These are phyloP conservation scores for Haplochromis burtoni DNA, from an alignment of 2,113 vertebrate genomes.

Conservation along the genomic window DNA sequence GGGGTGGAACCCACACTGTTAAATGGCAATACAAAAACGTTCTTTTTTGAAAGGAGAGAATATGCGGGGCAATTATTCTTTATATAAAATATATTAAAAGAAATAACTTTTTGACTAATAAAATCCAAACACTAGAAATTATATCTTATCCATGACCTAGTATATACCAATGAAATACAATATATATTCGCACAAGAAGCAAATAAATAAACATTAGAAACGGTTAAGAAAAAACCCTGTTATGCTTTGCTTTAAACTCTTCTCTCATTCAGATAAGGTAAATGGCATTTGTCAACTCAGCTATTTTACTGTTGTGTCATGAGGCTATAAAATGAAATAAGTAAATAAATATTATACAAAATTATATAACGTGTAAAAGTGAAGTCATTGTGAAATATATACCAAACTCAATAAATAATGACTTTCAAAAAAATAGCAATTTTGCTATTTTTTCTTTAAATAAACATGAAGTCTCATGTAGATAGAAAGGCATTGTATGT, in stretches of 20 bases:
- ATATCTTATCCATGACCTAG: not conserved
- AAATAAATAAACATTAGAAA: not conserved
- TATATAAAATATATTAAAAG: not conserved
- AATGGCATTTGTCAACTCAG: not conserved
- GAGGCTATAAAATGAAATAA: not conserved
- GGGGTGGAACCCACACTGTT: not conserved
- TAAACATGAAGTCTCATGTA: not conserved
- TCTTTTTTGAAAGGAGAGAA: not conserved
- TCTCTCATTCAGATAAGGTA: not conserved
- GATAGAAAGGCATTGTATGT: not conserved
- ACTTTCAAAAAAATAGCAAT: not conserved
- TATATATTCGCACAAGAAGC: accelerated
- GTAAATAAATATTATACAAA: not conserved
- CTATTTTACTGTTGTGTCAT: not conserved
- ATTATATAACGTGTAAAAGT: not conserved
- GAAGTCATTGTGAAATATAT: not conserved
- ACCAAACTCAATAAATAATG: not conserved
- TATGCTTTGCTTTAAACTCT: not conserved
- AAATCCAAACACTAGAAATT: not conserved
- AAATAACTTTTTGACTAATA: not conserved
- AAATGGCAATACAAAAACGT: not conserved
- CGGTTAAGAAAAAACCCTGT: not conserved
- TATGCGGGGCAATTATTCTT: not conserved
- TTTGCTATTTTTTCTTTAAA: not conserved
- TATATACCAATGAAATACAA: not conserved